Conservation (phyloP, 1,140 invertebrate species). For the Thaumatotibia leucotreta region DNA sequence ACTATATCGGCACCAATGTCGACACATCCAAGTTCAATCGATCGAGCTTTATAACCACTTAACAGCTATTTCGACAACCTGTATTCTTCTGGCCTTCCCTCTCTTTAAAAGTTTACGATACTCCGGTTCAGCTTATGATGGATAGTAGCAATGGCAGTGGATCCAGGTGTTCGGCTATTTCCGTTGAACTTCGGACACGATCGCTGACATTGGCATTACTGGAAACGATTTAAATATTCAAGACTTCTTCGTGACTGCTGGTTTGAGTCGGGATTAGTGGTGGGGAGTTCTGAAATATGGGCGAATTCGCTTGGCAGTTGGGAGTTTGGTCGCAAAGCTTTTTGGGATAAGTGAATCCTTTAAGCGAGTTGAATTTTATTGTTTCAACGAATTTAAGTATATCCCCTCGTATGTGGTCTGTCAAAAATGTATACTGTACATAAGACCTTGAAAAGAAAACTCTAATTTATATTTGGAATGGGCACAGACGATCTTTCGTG, state of each 20-base stretch:
- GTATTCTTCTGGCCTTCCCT: too few species aligned
- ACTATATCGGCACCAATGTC: constrained; percentile 12
- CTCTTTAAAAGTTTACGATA: too few species aligned
- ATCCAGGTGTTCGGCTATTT: constrained; percentile 33
- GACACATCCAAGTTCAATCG: constrained; percentile 47
- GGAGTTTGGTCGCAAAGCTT: not conserved
- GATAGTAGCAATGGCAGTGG: not conserved
- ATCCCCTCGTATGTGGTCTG: too few species aligned
- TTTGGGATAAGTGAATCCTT: not conserved
- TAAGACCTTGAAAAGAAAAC: too few species aligned
- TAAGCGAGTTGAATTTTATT: not conserved
- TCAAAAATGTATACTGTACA: too few species aligned
- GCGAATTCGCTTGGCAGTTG: not conserved
- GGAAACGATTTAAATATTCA: constrained; percentile 10
- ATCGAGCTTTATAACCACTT: too few species aligned
- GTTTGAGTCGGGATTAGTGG: not conserved
- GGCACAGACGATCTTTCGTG: too few species aligned
- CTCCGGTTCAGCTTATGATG: not conserved
- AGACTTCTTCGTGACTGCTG: not conserved
- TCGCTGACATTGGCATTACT: constrained; percentile 26
- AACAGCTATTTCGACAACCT: too few species aligned
- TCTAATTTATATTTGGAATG: too few species aligned
- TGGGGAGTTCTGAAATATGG: not conserved
- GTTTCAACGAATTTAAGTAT: not conserved
- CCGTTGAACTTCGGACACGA: not conserved